A percentile compares a stretch with the other conserved stretches of the same genome.
Conservation (phyloP, 2,113 vertebrate species). For the Cyanoderma ruficeps region DNA sequence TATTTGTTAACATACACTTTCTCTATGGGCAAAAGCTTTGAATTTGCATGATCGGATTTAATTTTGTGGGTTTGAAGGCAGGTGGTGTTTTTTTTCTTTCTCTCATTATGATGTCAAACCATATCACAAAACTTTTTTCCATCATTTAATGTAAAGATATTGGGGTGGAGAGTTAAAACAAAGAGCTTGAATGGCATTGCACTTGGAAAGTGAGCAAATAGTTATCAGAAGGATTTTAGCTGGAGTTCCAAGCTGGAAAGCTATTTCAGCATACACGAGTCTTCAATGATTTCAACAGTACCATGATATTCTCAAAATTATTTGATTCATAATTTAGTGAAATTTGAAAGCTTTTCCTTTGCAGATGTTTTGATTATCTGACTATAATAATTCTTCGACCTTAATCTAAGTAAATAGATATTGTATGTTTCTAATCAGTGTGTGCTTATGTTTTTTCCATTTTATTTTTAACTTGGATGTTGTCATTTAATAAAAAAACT, state of each 20-base stretch:
- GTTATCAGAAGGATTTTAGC: background rate
- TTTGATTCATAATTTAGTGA: constrained; percentile 13
- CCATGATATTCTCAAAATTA: background rate
- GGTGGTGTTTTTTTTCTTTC: background rate
- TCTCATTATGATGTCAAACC: background rate
- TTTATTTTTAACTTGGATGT: constrained; percentile 13
- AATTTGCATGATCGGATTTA: background rate
- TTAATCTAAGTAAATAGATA: background rate
- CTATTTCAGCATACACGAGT: background rate
- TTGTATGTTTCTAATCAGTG: background rate
- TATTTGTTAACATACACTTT: background rate
- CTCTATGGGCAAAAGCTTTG: background rate
- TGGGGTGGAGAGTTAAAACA: background rate
- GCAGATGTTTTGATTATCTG: constrained; percentile 21
- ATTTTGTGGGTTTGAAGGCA: background rate
- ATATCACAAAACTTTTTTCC: background rate
- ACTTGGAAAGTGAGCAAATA: background rate
- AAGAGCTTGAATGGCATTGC: background rate
- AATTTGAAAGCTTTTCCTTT: constrained; percentile 17
- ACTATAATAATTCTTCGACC: background rate
- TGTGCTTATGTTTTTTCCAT: background rate
- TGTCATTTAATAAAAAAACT: background rate
- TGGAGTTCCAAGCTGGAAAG: background rate
- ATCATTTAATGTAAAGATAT: background rate
- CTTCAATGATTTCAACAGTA: background rate